phyloP scores from a whole-genome alignment of 2,888 invertebrate species.

The Isoperla grammatica region DNA sequence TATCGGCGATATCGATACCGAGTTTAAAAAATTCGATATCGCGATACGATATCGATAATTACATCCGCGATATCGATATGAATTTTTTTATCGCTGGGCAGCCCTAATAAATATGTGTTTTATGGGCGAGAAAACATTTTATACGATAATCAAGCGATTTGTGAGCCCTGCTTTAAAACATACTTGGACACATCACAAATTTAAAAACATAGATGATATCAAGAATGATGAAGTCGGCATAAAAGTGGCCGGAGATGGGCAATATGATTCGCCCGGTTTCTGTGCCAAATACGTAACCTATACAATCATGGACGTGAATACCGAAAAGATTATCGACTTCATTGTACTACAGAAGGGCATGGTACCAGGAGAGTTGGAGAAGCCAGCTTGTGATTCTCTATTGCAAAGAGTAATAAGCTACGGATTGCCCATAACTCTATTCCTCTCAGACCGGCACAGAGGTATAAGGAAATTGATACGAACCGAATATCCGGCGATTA shows the following conservation, averaged over 20 bases:
- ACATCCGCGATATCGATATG: no score
- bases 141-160: no score
- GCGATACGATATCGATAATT: no score
- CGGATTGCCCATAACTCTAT: not conserved
- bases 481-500: no score
- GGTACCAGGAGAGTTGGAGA: not conserved
- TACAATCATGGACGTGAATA: conserved; percentile 26
- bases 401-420: not conserved
- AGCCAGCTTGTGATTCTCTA: not conserved
- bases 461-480: no score
- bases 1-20: no score
- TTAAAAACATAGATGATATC: not conserved
- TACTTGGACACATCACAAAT: not conserved
- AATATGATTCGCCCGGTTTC: conserved; percentile 29
- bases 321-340: conserved; percentile 28
- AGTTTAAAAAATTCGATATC: no score
- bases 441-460: no score
- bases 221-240: not conserved
- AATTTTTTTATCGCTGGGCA: no score
- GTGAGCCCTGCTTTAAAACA: not conserved
- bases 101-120: no score
- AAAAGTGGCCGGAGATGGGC: conserved; percentile 29
- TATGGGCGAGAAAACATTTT: no score
- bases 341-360: conserved; percentile 3
- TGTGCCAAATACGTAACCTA: conserved; percentile 29